Base-by-base conservation (phyloP, 1,140 invertebrate species). In the Drosophila insularis region DNA sequence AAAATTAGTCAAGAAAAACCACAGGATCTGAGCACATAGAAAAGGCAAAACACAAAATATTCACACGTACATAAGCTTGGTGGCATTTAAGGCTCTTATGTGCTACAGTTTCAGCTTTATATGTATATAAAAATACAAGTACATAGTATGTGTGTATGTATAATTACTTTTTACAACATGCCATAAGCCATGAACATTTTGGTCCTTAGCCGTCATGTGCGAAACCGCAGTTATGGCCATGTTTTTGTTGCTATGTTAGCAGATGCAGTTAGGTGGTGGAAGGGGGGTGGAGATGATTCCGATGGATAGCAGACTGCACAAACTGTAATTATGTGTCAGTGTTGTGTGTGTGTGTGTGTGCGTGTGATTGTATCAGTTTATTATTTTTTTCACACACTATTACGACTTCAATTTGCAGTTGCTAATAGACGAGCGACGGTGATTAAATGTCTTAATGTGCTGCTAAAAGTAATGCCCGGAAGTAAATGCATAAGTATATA, bases 381-480 rank as follows among this genome's bases (percentile, higher is more conserved):
- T 72, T 77, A 73, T 35, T 71, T 73, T 7, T 67, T 70, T 59
- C 61, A 65, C 72, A 80, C 80, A 68, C 76, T 68, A 71, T 69
- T 78, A 68, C 32, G 46, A 61, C 17, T 67, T 71, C 7, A 69
- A 74, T 70, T 72, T 69, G 60, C 66, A 73, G 35, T 66, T 43
- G 68, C 61, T 75, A 69, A 63, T 68, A 62, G 60, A 46, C 10
- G 55, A n/a, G 32, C 46, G 35, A 66, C 53, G 65, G 69, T 72
- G 66, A 81, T 81, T 78, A 86, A 78, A 86, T 71, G 19, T 61
- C 50, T 65, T 72, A 72, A 78, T 85, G 80, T 54, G 35, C 37
- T 63, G 71, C 67, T 66, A 69, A 79, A 63, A 67, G 63, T 61
- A 68, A 58, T 58, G 32, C 23, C 19, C 0, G 31, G 2, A 35